phyloP scores from a whole-genome alignment of 2,888 invertebrate genomes.

The Lasioglossum zephyrum region DNA sequence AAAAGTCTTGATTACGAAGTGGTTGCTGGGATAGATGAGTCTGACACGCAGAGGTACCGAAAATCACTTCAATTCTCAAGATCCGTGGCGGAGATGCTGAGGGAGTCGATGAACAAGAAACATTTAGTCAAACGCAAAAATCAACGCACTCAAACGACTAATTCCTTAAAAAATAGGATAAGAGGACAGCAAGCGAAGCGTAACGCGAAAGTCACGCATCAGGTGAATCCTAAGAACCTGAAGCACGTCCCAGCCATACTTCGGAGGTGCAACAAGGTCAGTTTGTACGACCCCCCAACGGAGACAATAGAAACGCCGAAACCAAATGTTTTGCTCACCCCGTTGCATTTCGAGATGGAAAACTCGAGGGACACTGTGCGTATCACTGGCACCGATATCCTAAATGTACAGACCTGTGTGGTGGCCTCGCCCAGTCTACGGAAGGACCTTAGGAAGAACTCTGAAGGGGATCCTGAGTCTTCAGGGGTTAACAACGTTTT shows the following conservation, averaged over 20 bases:
- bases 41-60: background rate
- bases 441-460: conserved; percentile 1
- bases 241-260: conserved; percentile 48
- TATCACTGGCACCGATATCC: background rate
- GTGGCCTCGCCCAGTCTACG: conserved; percentile 11
- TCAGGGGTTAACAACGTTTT: background rate
- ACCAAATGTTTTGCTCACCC: background rate
- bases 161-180: background rate
- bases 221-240: conserved; percentile 21
- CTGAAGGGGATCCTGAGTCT: background rate
- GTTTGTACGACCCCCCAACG: conserved; percentile 10
- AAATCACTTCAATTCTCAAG: background rate
- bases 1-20: background rate
- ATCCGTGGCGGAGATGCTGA: background rate
- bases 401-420: conserved; percentile 14
- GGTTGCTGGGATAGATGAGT: background rate
- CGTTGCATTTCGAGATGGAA: background rate
- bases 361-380: background rate
- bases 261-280: conserved; percentile 8
- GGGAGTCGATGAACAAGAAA: background rate
- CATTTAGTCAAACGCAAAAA: conserved; percentile 1
- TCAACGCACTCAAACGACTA: background rate
- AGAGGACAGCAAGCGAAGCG: background rate
- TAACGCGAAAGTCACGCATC: conserved; percentile 8
- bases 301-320: background rate